These are phyloP conservation scores for Tanytarsus gracilentus DNA, from an alignment of 2,888 invertebrate genomes.

Conservation along the genomic window DNA sequence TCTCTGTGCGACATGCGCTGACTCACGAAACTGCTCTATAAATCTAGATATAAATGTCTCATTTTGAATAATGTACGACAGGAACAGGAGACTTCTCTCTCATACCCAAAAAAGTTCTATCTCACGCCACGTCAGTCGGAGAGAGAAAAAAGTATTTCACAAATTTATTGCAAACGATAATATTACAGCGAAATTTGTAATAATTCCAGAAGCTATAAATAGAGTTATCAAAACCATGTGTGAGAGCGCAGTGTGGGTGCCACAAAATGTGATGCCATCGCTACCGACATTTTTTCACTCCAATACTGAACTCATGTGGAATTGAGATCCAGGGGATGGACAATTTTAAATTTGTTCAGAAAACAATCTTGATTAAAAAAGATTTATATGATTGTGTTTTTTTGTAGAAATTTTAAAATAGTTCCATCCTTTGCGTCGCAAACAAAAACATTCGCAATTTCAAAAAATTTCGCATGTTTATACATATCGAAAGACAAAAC, in stretches of 20 bases:
- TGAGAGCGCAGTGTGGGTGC: conserved; percentile 8
- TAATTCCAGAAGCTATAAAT: conserved; percentile 27
- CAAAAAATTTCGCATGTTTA: not conserved
- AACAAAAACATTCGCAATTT: conserved; percentile 2
- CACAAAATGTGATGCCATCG: not conserved
- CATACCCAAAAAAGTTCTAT: not conserved
- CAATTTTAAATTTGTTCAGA: no score
- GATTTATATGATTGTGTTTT: no score
- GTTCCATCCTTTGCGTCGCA: not conserved
- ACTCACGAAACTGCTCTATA: conserved; percentile 16
- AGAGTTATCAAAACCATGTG: conserved; percentile 24
- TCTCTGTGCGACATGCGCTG: conserved; percentile 15
- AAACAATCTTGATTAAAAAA: no score
- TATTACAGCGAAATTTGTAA: conserved; percentile 18
- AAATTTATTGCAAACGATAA: conserved; percentile 21
- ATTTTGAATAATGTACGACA: conserved; percentile 26
- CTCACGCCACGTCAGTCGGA: not conserved
- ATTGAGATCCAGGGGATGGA: no score
- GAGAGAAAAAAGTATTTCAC: no score
- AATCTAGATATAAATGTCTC: conserved; percentile 26
- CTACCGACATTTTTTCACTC: no score
- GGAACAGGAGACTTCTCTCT: conserved; percentile 5
- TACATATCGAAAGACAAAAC: not conserved
- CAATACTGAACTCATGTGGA: no score
- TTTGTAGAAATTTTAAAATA: not conserved